Percentiles rank a stretch among this genome's conserved stretches.
These are phyloP conservation scores for Tetraodon nigroviridis DNA, from an alignment of 2,113 vertebrate species.

Conservation along the genomic window DNA sequence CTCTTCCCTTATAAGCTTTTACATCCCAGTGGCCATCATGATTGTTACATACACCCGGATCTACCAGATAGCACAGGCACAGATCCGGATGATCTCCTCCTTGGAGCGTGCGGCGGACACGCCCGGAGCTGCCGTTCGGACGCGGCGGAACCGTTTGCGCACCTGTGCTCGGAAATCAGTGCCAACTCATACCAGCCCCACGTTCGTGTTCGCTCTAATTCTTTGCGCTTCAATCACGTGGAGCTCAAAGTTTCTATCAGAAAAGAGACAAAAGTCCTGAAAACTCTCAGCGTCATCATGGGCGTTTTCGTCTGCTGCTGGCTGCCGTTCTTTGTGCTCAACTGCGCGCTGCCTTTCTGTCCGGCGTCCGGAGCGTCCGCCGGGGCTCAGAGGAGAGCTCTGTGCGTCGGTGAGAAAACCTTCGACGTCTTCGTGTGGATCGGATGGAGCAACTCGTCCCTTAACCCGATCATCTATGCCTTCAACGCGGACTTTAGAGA, in stretches of 20 bases:
- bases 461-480: slow-evolving; percentile 64
- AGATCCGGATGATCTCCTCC: slow-evolving; percentile 61
- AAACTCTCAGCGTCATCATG: slow-evolving; percentile 65
- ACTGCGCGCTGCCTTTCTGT: slow-evolving; percentile 64
- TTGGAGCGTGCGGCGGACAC: slow-evolving; percentile 61
- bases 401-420: slow-evolving; percentile 59
- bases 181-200: slow-evolving; percentile 22
- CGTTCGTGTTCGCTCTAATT: background rate
- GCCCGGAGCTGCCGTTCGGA: slow-evolving; percentile 51
- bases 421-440: slow-evolving; percentile 67
- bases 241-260: slow-evolving; percentile 57
- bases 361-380: slow-evolving; percentile 30
- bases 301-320: slow-evolving; percentile 66
- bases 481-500: slow-evolving; percentile 66
- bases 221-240: slow-evolving; percentile 13
- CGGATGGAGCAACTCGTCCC: slow-evolving; percentile 65
- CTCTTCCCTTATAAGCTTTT: slow-evolving; percentile 63
- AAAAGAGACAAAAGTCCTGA: slow-evolving; percentile 60
- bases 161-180: slow-evolving; percentile 34
- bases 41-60: slow-evolving; percentile 63
- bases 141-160: slow-evolving; percentile 18
- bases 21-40: slow-evolving; percentile 64
- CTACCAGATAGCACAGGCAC: slow-evolving; percentile 60
- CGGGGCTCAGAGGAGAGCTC: slow-evolving; percentile 25
- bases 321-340: slow-evolving; percentile 61